A percentile compares a stretch with the other conserved stretches of the same genome.
Conservation (phyloP, 2,113 vertebrate genomes). For the Mola mola region DNA sequence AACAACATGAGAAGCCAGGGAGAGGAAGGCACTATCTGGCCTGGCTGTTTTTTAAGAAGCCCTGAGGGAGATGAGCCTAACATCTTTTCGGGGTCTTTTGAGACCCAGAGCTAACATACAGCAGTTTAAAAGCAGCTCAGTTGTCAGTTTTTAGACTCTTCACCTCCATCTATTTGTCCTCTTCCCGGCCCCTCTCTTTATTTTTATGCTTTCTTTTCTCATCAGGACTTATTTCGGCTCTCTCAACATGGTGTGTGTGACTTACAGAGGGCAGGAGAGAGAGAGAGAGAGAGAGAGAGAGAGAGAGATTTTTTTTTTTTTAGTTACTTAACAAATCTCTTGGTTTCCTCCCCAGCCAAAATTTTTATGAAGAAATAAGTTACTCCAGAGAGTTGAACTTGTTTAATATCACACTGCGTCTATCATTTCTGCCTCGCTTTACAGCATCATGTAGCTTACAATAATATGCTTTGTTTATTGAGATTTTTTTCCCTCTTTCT, state of each 20-base stretch:
- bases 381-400: constrained; percentile 38
- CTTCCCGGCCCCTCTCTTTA: constrained; percentile 38
- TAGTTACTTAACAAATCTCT: constrained; percentile 22
- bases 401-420: constrained; percentile 48
- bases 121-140: constrained; percentile 69
- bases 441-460: constrained; percentile 44
- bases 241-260: constrained; percentile 21
- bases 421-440: constrained; percentile 23
- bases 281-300: no score
- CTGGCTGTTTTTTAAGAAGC: constrained; percentile 68
- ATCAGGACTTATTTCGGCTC: constrained; percentile 31
- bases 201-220: constrained; percentile 55
- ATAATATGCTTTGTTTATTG: constrained; percentile 67
- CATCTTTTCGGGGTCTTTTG: constrained; percentile 64
- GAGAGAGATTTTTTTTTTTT: no score
- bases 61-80: constrained; percentile 73
- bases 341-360: constrained; percentile 31
- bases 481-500: constrained; percentile 29
- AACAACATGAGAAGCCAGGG: constrained; percentile 72
- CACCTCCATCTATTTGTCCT: constrained; percentile 48
- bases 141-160: constrained; percentile 59
- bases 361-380: constrained; percentile 47
- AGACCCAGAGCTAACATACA: constrained; percentile 70
- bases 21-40: constrained; percentile 80
- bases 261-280: constrained; percentile 14